Evolutionary conservation across 2,113 vertebrate genomes (phyloP), one percentile per base, ranked within the genome.

Genomic region (Neogale vison): DNA sequence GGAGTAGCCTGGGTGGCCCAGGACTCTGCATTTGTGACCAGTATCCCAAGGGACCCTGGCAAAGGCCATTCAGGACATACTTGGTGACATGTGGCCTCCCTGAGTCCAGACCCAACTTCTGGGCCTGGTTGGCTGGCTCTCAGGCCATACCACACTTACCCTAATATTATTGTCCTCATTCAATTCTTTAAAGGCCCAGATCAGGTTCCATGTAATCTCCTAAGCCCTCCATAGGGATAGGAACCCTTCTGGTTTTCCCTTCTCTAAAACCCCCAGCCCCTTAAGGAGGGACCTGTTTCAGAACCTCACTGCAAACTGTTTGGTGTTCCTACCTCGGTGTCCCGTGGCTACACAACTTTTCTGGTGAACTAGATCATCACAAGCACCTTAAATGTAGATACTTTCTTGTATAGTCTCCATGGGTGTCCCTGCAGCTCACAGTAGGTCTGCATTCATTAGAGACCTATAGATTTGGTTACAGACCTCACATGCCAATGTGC

Each of bases 401-500:
- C 29, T 92, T 69, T 20, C 72, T n/a, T 90, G 47, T 39, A 6
- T 67, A 14, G 39, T 90, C 72, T 20, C n/a, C 2, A 0, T 29
- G 20, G 0, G 0, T 67, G 61, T 2, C 13, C 84, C 39, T 29
- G 34, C 6, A 11, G 47, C 20, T 92, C 96, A 87, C 0, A 20
- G 63, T 10, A 93, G 81, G 63, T 72, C 23, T 42, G 55, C 42
- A 34, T 15, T 15, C 76, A 34, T 9, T 1, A 50, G 50, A 10
- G 31, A 36, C 81, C 55, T 29, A 67, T 8, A 3, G 77, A 34
- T 69, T 29, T 39, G 39, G 52, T 77, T 63, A 34, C 55, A 83
- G 67, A 77, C 52, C 67, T 50, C 39, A 12, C 0, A 0, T 3
- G 50, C 92, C 69, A 59, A 71, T 1, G 4, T 1, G 0, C 67